Evolutionary conservation across 2,888 invertebrate genomes (phyloP).

Genomic region (Apotomis turbidana): DNA sequence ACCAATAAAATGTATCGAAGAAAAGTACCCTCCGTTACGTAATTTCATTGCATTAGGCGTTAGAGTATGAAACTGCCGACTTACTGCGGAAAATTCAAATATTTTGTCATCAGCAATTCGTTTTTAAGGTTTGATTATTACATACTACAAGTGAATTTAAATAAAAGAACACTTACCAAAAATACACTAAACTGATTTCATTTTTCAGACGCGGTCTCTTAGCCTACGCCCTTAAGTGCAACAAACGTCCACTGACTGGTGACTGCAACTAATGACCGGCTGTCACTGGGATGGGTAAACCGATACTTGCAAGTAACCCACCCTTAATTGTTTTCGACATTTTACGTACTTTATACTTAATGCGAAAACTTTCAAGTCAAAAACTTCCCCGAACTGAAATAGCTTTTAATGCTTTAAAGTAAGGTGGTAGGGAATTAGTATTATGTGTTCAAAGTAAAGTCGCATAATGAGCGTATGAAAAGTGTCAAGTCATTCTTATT

Average conservation of each 20-base stretch:
- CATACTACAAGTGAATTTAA: too few relatives aligned
- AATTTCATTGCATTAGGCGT: too few relatives aligned
- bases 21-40: too few relatives aligned
- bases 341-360: conserved; percentile 33
- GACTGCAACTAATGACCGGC: conserved; percentile 63
- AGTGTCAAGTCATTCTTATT: not conserved
- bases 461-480: not conserved
- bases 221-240: conserved; percentile 53
- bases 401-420: conserved; percentile 15
- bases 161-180: too few relatives aligned
- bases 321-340: conserved; percentile 37
- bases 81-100: too few relatives aligned
- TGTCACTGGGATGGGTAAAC: conserved; percentile 40
- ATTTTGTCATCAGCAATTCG: too few relatives aligned
- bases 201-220: conserved; percentile 42
- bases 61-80: too few relatives aligned
- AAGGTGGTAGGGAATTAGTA: conserved; percentile 7
- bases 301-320: conserved; percentile 41
- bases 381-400: not conserved
- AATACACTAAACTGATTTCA: conserved; percentile 1
- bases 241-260: conserved; percentile 60
- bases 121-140: too few relatives aligned
- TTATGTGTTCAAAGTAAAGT: not conserved
- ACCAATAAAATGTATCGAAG: too few relatives aligned
- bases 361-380: conserved; percentile 23